phyloP scores from a whole-genome alignment of 2,797 vertebrate genomes.

The Champsocephalus esox region DNA sequence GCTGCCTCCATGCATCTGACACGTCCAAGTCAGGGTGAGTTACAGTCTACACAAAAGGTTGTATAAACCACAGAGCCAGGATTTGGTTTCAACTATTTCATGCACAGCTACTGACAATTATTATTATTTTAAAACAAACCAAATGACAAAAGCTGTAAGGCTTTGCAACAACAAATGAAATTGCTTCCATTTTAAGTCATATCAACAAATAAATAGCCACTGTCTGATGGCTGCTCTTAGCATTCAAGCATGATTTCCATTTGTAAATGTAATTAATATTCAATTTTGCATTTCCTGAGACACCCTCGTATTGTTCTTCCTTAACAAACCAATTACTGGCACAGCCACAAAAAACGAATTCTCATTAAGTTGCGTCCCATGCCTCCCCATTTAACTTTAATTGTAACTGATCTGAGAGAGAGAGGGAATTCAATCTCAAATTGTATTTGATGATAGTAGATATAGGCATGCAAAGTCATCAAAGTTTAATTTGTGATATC shows the following conservation, averaged over 20 bases:
- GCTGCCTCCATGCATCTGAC: conserved; percentile 41
- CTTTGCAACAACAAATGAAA: conserved; percentile 26
- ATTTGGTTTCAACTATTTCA: not conserved
- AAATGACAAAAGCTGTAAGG: conserved; percentile 34
- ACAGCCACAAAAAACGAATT: conserved; percentile 70
- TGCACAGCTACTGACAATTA: not conserved
- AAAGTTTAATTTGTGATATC: conserved; percentile 1
- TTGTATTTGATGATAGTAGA: conserved; percentile 13
- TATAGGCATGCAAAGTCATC: conserved; percentile 2
- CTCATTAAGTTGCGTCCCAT: conserved; percentile 69
- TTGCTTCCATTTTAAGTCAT: conserved; percentile 38
- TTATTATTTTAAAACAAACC: conserved; percentile 37
- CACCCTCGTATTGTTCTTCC: conserved; percentile 66
- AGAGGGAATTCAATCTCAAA: conserved; percentile 15
- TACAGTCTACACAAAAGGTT: conserved; percentile 28
- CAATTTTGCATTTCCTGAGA: conserved; percentile 74
- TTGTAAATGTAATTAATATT: conserved; percentile 79
- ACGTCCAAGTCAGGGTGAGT: conserved; percentile 41
- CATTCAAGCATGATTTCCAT: conserved; percentile 65
- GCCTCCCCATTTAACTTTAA: conserved; percentile 62
- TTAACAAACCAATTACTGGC: conserved; percentile 80
- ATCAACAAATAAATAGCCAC: conserved; percentile 32
- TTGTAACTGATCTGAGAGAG: conserved; percentile 46
- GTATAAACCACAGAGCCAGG: conserved; percentile 15
- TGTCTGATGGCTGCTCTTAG: conserved; percentile 44